Percentiles rank a stretch among this genome's conserved stretches.
phyloP scores from a whole-genome alignment of 2,888 invertebrate genomes.

The Hydrotaea diabolus region DNA sequence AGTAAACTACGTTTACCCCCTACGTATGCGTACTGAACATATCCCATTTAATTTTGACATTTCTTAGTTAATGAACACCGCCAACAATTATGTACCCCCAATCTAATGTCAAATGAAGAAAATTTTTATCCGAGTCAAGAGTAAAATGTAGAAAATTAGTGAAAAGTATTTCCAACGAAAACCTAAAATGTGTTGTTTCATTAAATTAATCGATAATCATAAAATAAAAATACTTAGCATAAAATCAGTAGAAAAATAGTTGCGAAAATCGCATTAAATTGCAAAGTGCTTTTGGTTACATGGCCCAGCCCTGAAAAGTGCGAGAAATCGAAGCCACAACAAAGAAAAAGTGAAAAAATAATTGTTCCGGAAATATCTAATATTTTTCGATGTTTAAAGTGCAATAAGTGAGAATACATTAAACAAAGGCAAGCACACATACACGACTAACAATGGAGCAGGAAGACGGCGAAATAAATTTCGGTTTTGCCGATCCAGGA shows the following conservation, averaged over 20 bases:
- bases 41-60: too few species aligned
- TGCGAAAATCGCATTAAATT: slow-evolving; percentile 28
- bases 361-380: slow-evolving; percentile 40
- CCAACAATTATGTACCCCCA: too few species aligned
- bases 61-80: too few species aligned
- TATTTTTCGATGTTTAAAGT: slow-evolving; percentile 42
- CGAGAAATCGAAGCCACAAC: slow-evolving; percentile 69
- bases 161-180: slow-evolving; percentile 41
- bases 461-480: slow-evolving; percentile 75
- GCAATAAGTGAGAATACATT: slow-evolving; percentile 21
- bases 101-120: too few species aligned
- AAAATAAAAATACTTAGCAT: slow-evolving; percentile 27
- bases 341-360: slow-evolving; percentile 55
- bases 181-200: slow-evolving; percentile 53
- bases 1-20: too few species aligned
- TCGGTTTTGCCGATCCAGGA: slow-evolving; percentile 79
- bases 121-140: background rate
- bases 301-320: slow-evolving; percentile 63
- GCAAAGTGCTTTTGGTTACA: background rate
- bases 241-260: slow-evolving; percentile 36
- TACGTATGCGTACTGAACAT: too few species aligned
- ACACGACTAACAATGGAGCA: slow-evolving; percentile 58
- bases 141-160: slow-evolving; percentile 51
- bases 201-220: slow-evolving; percentile 42
- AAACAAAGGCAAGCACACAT: background rate